A percentile compares a stretch with the other conserved stretches of the same genome.
phyloP scores from a whole-genome alignment of 2,888 invertebrate genomes.

The Amorpha juglandis region DNA sequence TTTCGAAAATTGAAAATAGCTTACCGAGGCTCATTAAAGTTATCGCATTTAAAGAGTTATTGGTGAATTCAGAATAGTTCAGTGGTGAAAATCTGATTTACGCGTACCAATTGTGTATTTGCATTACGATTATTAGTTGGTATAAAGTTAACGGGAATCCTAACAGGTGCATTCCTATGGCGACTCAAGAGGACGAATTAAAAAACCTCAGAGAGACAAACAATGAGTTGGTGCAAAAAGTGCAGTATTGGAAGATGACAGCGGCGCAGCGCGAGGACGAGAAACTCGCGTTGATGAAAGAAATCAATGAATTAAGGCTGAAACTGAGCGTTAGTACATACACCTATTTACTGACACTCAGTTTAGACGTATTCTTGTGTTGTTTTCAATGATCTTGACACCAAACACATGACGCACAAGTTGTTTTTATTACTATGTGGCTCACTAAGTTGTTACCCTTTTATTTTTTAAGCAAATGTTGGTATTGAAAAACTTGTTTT shows the following conservation, averaged over 20 bases:
- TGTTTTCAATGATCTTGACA: background rate
- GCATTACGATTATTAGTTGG: background rate
- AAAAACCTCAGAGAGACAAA: slow-evolving; percentile 67
- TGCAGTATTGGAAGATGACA: slow-evolving; percentile 73
- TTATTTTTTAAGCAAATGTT: background rate
- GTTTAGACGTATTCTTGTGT: background rate
- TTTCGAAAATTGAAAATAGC: background rate
- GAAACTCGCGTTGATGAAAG: slow-evolving; percentile 71
- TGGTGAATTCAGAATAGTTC: background rate
- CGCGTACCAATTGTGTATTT: background rate
- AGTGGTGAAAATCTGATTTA: background rate
- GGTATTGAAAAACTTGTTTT: too few relatives aligned
- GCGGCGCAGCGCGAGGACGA: slow-evolving; percentile 70
- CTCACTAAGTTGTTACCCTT: too few relatives aligned
- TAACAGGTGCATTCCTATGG: slow-evolving; percentile 45
- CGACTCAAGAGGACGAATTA: slow-evolving; percentile 64
- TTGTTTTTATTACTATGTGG: background rate
- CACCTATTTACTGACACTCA: background rate
- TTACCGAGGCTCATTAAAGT: background rate
- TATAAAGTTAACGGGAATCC: background rate
- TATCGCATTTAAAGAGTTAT: background rate
- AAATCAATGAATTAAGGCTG: slow-evolving; percentile 70
- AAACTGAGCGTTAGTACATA: slow-evolving; percentile 68
- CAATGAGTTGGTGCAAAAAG: slow-evolving; percentile 68
- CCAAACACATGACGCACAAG: background rate